Percentiles rank a stretch among this genome's conserved stretches.
These are phyloP conservation scores for Tenebrio molitor DNA, from an alignment of 1,140 invertebrate species.

Conservation along the genomic window DNA sequence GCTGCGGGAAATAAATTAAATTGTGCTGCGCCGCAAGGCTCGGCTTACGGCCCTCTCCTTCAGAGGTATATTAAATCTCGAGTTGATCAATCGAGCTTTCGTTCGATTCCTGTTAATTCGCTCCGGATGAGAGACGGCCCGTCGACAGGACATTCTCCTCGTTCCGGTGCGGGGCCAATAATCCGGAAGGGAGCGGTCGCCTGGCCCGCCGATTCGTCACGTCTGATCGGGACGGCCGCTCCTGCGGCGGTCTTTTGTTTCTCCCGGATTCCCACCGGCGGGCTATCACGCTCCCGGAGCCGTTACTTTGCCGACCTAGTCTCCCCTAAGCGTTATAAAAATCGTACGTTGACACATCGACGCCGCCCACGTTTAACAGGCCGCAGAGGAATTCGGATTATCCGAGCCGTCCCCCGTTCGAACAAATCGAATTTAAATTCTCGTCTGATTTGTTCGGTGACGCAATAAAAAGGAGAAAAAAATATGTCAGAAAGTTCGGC, in stretches of 20 bases:
- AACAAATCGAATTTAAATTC: constrained; percentile 22
- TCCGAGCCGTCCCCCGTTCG: not conserved
- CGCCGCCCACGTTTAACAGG: constrained; percentile 12
- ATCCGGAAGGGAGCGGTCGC: not conserved
- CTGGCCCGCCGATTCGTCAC: not conserved
- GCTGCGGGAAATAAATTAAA: no score
- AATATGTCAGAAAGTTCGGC: constrained; percentile 20
- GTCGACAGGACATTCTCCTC: not conserved
- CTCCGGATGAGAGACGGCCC: not conserved
- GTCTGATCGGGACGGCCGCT: not conserved
- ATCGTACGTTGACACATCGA: constrained; percentile 42
- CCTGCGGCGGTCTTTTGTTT: not conserved
- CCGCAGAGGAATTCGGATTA: constrained; percentile 39
- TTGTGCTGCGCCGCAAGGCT: no score
- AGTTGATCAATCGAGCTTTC: no score
- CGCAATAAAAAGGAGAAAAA: not conserved
- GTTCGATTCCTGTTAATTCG: no score
- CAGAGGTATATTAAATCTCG: no score
- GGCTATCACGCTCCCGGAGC: constrained; percentile 13
- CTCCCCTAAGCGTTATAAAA: constrained; percentile 39
- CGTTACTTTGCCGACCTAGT: not conserved
- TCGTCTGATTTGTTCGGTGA: constrained; percentile 28
- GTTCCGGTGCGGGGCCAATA: not conserved
- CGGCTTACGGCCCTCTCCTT: no score
- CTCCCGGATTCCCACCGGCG: not conserved